Evolutionary conservation across 2,888 invertebrate species (phyloP).

Genomic region (Adelognathus sp.): DNA sequence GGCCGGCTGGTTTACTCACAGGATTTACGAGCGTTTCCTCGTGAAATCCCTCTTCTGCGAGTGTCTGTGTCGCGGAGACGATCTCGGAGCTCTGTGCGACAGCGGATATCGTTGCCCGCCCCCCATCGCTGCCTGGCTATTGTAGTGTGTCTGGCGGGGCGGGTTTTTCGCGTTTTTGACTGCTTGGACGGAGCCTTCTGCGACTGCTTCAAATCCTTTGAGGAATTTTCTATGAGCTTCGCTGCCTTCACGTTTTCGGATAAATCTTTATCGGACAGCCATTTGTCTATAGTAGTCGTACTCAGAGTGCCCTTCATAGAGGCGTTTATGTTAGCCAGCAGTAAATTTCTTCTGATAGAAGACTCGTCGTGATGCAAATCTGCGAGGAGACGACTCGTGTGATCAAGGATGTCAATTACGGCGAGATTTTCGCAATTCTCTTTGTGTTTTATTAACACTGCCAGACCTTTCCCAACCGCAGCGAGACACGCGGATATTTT

Average conservation of each 20-base stretch:
- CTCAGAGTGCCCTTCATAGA: constrained; percentile 23
- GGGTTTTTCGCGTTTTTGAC: too few species aligned
- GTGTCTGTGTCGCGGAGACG: too few species aligned
- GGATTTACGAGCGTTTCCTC: neutral
- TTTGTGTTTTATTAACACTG: neutral
- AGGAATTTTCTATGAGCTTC: constrained; percentile 14
- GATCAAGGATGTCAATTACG: too few species aligned
- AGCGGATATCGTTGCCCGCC: too few species aligned
- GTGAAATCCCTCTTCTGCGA: too few species aligned
- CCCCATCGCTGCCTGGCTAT: too few species aligned
- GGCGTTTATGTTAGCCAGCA: constrained; percentile 33
- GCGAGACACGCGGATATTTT: constrained; percentile 43
- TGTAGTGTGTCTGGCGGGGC: too few species aligned
- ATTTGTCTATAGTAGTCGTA: constrained; percentile 1
- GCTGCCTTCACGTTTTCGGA: constrained; percentile 21
- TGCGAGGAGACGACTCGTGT: too few species aligned
- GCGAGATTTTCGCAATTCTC: too few species aligned
- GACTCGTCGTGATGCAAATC: constrained; percentile 42
- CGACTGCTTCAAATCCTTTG: constrained; percentile 3
- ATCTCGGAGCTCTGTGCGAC: too few species aligned
- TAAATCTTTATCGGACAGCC: constrained; percentile 42
- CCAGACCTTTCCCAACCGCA: constrained; percentile 21
- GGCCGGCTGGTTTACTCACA: constrained; percentile 48
- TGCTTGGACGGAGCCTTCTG: too few species aligned
- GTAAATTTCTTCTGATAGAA: constrained; percentile 12